Base-by-base conservation (phyloP, 2,797 vertebrate species). In the Uromys caudimaculatus region DNA sequence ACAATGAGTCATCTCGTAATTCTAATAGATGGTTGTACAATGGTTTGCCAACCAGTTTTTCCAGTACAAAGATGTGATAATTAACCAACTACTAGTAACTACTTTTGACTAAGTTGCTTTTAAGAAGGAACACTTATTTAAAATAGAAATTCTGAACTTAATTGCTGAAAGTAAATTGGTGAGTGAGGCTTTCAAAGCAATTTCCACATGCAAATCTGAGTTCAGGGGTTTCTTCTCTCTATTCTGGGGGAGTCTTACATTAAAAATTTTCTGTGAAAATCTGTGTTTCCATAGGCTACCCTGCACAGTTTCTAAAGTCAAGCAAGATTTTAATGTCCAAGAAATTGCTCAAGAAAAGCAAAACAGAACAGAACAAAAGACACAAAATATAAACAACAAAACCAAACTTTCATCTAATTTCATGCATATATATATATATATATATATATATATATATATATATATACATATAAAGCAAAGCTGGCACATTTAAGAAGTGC, bases 11-110 rank as follows among this genome's bases (percentile, higher is more conserved):
- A 97, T 29, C 8, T 4, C 29, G 0, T 35, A 91, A 85, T 82
- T 82, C 67, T 91, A 82, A 91, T 9, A 95, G 78, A 19, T 19
- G 38, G 90, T 75, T 94, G 90, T 76, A 35, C 90, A 95, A 95
- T 83, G 89, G 41, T 93, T 92, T 95, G 87, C 81, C 16, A 75
- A 81, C 98, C 84, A 93, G 96, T 94, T 97, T 90, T 96, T 82
- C 97, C 77, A 73, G 90, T 35, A 47, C 12, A 69, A 94, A 90
- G 91, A 96, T n/a, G 50, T 58, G 62, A 47, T 91, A 95, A 96
- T 95, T 96, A 94, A 79, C 52, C 60, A 97, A 83, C n/a, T 64
- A 90, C 87, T 93, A 69, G 64, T 60, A 95, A 77, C 60, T 93
- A 47, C 32, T 94, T 94, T 75, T 78, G 32, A 83, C 77, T 87